phyloP scores from a whole-genome alignment of 2,113 vertebrate species.

The Toxotes chatareus region DNA sequence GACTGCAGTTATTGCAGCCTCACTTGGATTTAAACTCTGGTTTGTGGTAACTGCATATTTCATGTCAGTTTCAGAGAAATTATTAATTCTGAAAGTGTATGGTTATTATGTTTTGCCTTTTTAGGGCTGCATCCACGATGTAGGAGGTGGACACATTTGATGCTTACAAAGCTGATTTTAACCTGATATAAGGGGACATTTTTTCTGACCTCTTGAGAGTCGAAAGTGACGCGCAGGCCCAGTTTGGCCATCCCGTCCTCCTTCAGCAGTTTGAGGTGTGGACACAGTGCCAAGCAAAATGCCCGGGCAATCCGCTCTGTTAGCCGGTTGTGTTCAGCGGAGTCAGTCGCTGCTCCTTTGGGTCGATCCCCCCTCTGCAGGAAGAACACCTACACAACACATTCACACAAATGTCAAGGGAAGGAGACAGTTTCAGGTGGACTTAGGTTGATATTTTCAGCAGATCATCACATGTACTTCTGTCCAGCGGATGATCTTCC shows the following conservation, averaged over 20 bases:
- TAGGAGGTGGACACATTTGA: too few species aligned
- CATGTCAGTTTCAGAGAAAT: neutral
- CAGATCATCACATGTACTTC: slow-evolving; percentile 84
- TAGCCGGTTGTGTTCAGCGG: slow-evolving; percentile 92
- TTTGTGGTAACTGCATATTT: neutral
- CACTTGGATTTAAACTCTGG: neutral
- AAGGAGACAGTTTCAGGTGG: neutral
- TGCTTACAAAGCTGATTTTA: neutral
- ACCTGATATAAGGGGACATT: neutral
- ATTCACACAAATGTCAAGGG: neutral
- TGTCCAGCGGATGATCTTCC: slow-evolving; percentile 98
- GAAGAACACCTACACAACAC: slow-evolving; percentile 90
- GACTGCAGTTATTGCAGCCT: neutral
- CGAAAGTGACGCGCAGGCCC: slow-evolving; percentile 93
- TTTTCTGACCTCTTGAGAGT: slow-evolving; percentile 90
- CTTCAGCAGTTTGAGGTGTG: slow-evolving; percentile 94
- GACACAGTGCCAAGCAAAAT: slow-evolving; percentile 94
- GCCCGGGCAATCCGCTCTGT: slow-evolving; percentile 95
- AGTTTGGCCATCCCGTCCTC: slow-evolving; percentile 98
- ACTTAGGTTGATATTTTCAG: neutral
- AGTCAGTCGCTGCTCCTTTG: slow-evolving; percentile 86
- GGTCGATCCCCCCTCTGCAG: slow-evolving; percentile 91
- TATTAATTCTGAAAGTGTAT: neutral
- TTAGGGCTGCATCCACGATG: neutral
- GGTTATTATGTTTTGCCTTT: neutral